Conservation (phyloP, 2,797 vertebrate genomes). For the Sorex maritimensis region DNA sequence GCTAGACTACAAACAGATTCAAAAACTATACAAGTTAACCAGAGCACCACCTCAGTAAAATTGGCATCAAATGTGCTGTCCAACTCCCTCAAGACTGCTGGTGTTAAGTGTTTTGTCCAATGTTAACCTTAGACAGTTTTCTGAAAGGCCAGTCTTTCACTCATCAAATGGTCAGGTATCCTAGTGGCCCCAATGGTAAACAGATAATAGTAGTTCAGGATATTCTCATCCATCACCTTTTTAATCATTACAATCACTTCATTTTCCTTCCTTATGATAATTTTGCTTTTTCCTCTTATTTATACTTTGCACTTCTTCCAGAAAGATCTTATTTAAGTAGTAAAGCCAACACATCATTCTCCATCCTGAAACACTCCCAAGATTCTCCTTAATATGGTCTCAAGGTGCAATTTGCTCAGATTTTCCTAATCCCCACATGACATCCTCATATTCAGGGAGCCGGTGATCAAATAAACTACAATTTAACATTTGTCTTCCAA, state of each 20-base stretch:
- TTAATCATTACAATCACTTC: conserved; percentile 15
- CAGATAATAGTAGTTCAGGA: not conserved
- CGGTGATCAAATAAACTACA: not conserved
- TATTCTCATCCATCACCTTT: not conserved
- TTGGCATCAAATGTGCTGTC: not conserved
- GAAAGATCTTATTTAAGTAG: not conserved
- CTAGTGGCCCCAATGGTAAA: not conserved
- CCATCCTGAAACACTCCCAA: not conserved
- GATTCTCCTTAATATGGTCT: not conserved
- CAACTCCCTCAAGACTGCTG: not conserved
- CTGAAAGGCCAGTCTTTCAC: not conserved
- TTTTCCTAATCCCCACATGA: not conserved
- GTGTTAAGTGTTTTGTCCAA: not conserved
- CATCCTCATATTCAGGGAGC: not conserved
- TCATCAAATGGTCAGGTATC: not conserved
- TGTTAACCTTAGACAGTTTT: not conserved
- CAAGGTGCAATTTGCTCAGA: not conserved
- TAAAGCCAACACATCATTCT: not conserved
- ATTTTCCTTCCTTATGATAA: not conserved
- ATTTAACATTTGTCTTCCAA: conserved; percentile 13
- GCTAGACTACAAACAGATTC: not conserved
- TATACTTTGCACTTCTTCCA: not conserved
- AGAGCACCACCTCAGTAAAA: not conserved
- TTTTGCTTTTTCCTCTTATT: not conserved
- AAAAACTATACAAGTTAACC: not conserved